Evolutionary conservation across 2,888 invertebrate genomes (phyloP).

Genomic region (Apocheima hispidaria): DNA sequence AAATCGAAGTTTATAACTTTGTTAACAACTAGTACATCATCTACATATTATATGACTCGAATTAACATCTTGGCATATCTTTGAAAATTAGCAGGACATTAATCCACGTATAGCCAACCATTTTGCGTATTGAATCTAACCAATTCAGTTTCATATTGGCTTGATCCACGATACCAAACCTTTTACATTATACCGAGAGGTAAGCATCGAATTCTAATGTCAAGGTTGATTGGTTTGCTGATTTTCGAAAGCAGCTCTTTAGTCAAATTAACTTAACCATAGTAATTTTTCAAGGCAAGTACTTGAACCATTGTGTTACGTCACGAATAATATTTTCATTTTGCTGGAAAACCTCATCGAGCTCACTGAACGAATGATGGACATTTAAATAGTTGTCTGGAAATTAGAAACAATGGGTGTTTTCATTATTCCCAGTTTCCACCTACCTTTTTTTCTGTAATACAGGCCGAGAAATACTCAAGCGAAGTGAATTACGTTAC

Average conservation of each 20-base stretch:
- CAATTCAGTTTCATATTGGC: not conserved
- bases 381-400: constrained; percentile 50
- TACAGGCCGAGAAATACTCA: constrained; percentile 22
- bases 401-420: constrained; percentile 53
- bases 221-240: constrained; percentile 29
- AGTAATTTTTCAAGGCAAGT: constrained; percentile 24
- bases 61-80: not conserved
- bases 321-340: constrained; percentile 32
- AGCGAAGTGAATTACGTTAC: constrained; percentile 35
- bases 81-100: not conserved
- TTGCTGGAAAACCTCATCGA: constrained; percentile 46
- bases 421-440: constrained; percentile 50
- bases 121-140: not conserved
- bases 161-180: constrained; percentile 5
- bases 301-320: constrained; percentile 25
- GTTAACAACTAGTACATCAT: too few species aligned
- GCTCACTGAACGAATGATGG: constrained; percentile 44
- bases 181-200: constrained; percentile 12
- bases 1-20: too few species aligned
- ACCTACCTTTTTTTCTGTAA: constrained; percentile 45
- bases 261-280: constrained; percentile 22
- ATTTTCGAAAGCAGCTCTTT: constrained; percentile 30
- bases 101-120: not conserved
- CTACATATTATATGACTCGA: too few species aligned
- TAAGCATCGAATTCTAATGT: constrained; percentile 19